A percentile compares a stretch with the other conserved stretches of the same genome.
Evolutionary conservation across 1,140 invertebrate species (phyloP).

Genomic region (Solenopsis invicta): DNA sequence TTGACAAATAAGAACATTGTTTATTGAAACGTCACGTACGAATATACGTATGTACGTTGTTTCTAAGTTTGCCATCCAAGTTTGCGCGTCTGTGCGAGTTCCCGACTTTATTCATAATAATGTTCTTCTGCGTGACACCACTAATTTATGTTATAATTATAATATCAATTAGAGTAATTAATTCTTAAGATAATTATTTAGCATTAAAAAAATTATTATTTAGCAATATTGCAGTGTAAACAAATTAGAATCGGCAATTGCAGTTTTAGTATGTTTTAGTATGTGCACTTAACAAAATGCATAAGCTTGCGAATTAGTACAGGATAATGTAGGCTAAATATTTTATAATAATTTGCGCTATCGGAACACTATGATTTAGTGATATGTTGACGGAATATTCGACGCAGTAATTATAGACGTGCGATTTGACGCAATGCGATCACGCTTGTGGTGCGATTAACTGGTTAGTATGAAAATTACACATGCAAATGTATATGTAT

Average conservation of each 20-base stretch:
- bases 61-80: neutral
- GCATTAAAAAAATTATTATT: too few species aligned
- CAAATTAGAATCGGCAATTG: neutral
- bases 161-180: too few species aligned
- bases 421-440: slow-evolving; percentile 39
- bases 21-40: slow-evolving; percentile 17
- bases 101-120: neutral
- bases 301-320: neutral
- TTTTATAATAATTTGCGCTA: slow-evolving; percentile 25
- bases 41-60: neutral
- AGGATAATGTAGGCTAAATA: neutral
- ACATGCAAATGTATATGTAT: slow-evolving; percentile 10
- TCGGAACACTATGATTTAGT: slow-evolving; percentile 22
- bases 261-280: neutral
- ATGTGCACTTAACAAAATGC: neutral
- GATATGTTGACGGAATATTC: slow-evolving; percentile 58
- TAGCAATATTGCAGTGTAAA: neutral
- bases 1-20: slow-evolving; percentile 46
- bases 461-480: slow-evolving; percentile 58
- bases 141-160: neutral
- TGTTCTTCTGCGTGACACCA: neutral
- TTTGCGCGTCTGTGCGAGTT: neutral
- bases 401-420: slow-evolving; percentile 48
- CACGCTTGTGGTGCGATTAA: slow-evolving; percentile 57
- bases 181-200: too few species aligned